A percentile compares a stretch with the other conserved stretches of the same genome.
These are phyloP conservation scores for Heteromormyrus szaboi DNA, from an alignment of 2,797 vertebrate genomes.

Conservation along the genomic window DNA sequence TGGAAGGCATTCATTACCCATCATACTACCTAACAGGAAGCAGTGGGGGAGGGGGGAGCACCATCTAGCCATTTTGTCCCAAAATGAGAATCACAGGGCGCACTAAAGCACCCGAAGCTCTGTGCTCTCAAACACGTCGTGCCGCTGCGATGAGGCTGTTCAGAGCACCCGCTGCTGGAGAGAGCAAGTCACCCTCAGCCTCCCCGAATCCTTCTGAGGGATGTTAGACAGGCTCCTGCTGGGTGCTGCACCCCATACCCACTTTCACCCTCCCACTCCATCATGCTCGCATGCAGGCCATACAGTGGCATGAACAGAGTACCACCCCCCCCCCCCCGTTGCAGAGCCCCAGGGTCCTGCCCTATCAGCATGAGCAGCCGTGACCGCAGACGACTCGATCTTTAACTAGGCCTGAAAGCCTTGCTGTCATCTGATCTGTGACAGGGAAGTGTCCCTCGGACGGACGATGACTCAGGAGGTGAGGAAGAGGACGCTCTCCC, in stretches of 20 bases:
- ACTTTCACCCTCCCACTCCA: neutral
- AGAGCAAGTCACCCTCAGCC: neutral
- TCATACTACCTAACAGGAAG: neutral
- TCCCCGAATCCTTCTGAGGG: neutral
- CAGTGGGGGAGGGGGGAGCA: neutral
- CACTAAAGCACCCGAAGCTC: neutral
- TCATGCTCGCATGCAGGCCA: neutral
- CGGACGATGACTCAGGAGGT: conserved; percentile 60
- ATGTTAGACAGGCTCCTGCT: neutral
- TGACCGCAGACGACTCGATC: conserved; percentile 4
- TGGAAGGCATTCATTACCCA: neutral
- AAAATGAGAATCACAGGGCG: neutral
- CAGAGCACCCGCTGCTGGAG: neutral
- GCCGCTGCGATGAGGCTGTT: neutral
- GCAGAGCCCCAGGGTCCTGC: neutral
- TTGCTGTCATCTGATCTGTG: conserved; percentile 53
- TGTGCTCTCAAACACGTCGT: neutral
- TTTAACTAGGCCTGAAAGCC: conserved; percentile 44
- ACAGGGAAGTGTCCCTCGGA: conserved; percentile 58
- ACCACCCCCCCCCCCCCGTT: neutral
- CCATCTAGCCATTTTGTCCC: neutral
- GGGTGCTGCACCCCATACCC: neutral
- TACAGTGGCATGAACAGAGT: neutral
- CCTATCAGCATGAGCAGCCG: neutral
- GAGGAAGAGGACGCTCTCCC: conserved; percentile 43